Evolutionary conservation across 2,888 invertebrate species (phyloP).

Genomic region (Drosophila nr. medialis): DNA sequence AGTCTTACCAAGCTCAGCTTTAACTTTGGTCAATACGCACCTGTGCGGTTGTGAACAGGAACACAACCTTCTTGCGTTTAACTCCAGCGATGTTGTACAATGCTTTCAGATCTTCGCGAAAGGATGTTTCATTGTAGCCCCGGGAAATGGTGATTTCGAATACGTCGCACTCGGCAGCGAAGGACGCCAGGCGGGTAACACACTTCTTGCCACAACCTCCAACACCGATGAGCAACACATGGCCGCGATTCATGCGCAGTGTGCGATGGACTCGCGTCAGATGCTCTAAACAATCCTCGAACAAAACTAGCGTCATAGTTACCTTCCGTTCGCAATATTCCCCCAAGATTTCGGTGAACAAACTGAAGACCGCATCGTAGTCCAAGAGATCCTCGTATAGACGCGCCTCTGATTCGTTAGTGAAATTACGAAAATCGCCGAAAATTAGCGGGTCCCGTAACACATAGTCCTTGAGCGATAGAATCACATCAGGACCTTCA

Average conservation of each 20-base stretch:
- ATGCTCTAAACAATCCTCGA: conserved; percentile 96
- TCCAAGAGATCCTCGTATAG: conserved; percentile 95
- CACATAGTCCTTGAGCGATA: conserved; percentile 87
- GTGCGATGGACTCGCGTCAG: conserved; percentile 94
- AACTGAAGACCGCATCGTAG: conserved; percentile 93
- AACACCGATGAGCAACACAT: conserved; percentile 93
- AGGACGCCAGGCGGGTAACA: conserved; percentile 91
- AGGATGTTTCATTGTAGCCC: conserved; percentile 92
- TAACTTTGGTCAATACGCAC: conserved; percentile 77
- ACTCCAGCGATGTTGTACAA: conserved; percentile 92
- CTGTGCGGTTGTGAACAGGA: conserved; percentile 93
- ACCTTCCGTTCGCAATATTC: conserved; percentile 92
- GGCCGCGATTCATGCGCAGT: conserved; percentile 91
- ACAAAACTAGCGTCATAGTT: conserved; percentile 92
- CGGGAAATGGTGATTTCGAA: conserved; percentile 94
- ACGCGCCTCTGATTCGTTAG: conserved; percentile 91
- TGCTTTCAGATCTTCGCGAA: conserved; percentile 94
- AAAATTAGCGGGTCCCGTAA: conserved; percentile 93
- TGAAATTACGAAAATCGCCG: conserved; percentile 94
- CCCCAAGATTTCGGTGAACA: conserved; percentile 95
- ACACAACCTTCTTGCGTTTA: conserved; percentile 91
- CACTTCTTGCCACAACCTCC: conserved; percentile 96
- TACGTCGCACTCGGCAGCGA: conserved; percentile 92
- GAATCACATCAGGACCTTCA: conserved; percentile 49
- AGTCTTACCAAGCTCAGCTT: not conserved